Conservation (phyloP, 2,888 invertebrate species). For the Hyppa rectilinea region DNA sequence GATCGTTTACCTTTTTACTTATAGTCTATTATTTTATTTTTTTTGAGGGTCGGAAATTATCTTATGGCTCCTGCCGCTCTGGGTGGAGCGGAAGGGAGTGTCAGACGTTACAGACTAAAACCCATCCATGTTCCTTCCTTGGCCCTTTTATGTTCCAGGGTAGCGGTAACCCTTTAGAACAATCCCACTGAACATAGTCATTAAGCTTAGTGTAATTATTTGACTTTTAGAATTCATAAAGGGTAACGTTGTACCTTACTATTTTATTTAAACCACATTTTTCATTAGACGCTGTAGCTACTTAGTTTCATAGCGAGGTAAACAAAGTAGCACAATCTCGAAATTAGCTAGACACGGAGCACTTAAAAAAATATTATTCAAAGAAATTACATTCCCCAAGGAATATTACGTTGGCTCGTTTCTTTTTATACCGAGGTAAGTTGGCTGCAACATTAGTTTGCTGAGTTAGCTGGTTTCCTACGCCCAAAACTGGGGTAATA, state of each 20-base stretch:
- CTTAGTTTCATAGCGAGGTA: slow-evolving; percentile 44
- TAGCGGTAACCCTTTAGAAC: too few relatives aligned
- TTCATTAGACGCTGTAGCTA: slow-evolving; percentile 32
- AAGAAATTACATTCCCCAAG: slow-evolving; percentile 76
- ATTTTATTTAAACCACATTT: slow-evolving; percentile 25
- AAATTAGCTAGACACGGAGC: slow-evolving; percentile 63
- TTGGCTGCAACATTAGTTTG: slow-evolving; percentile 83
- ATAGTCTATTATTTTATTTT: too few relatives aligned
- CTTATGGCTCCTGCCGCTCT: too few relatives aligned
- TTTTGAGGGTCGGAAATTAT: too few relatives aligned
- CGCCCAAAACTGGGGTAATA: slow-evolving; percentile 82
- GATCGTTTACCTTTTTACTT: too few relatives aligned
- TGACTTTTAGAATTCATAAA: not conserved
- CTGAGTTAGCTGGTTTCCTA: slow-evolving; percentile 79
- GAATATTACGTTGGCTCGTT: slow-evolving; percentile 76
- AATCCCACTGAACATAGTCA: too few relatives aligned
- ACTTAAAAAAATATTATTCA: slow-evolving; percentile 74
- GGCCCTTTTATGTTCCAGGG: too few relatives aligned
- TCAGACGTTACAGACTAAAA: too few relatives aligned
- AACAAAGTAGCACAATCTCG: slow-evolving; percentile 60
- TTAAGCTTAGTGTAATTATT: not conserved
- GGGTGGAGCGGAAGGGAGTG: too few relatives aligned
- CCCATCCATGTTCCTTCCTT: too few relatives aligned
- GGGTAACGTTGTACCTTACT: not conserved
- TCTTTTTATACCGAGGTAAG: slow-evolving; percentile 79